phyloP scores from a whole-genome alignment of 2,888 invertebrate genomes.

The Zeuzera pyrina region DNA sequence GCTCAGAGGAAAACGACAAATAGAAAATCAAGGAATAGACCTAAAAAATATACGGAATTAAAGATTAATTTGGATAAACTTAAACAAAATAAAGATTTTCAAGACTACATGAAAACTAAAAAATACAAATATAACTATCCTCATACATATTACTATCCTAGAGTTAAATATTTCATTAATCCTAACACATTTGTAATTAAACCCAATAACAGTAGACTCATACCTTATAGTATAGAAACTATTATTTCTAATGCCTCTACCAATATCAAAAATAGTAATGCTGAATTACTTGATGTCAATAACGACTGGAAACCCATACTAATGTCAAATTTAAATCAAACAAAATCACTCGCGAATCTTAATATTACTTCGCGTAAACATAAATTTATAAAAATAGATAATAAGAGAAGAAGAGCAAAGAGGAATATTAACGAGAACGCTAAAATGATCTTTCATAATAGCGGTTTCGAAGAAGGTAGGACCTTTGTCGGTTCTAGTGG shows the following conservation, averaged over 20 bases:
- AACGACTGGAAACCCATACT: constrained; percentile 57
- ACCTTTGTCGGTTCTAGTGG: background rate
- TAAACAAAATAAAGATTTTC: constrained; percentile 58
- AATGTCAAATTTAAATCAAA: constrained; percentile 26
- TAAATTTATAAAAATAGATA: too few relatives aligned
- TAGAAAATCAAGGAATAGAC: constrained; percentile 33
- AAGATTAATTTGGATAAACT: constrained; percentile 53
- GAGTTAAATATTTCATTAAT: constrained; percentile 53
- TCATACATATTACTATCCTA: constrained; percentile 55
- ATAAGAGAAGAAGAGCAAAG: constrained; percentile 31
- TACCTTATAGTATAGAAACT: constrained; percentile 32
- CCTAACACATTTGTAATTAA: constrained; percentile 36
- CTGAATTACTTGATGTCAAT: constrained; percentile 7
- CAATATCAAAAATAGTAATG: constrained; percentile 17
- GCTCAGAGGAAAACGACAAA: constrained; percentile 56
- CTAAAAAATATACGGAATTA: constrained; percentile 54
- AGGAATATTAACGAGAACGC: constrained; percentile 21
- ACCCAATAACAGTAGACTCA: constrained; percentile 43
- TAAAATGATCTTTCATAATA: constrained; percentile 7
- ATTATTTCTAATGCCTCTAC: constrained; percentile 20
- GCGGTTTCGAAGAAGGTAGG: constrained; percentile 6
- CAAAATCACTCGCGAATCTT: constrained; percentile 16
- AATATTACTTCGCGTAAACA: too few relatives aligned
- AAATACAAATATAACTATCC: constrained; percentile 64
- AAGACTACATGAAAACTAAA: constrained; percentile 59